Base-by-base conservation (phyloP, 2,113 vertebrate genomes). In the Phyllopteryx taeniolatus region DNA sequence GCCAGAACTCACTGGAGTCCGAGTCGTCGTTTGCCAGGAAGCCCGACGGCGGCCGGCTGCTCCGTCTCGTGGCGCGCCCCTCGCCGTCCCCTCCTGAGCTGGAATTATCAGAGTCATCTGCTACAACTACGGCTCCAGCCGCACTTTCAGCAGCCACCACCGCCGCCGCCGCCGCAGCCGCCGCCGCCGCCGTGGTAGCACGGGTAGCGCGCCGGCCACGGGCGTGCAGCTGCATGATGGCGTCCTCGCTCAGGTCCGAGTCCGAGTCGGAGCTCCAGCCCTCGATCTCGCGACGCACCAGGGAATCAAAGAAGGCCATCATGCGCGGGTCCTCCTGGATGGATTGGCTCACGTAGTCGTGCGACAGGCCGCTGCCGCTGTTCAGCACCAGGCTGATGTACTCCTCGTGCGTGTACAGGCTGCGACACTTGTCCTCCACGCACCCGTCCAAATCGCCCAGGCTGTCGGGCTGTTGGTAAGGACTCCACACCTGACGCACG, bases 271-370 rank as follows among this genome's bases (percentile, higher is more conserved):
- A 98, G 81, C 97, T 99, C 98, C 98, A 99, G 73, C 97, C 98
- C 79, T 98, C 97, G 0, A 99, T 98, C 87, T 99, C 98, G 0
- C 97, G 91, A 2, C 96, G 95, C 60, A 99, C 97, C n/a, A 99
- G 83, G 0, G 98, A 99, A 85, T 99, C 98, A 43, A 99, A 99
- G 78, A 99, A 99, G 15, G 97, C 98, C 98, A 98, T 99, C 97
- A 99, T 99, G 67, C 98, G 92, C 0, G 98, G 97, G 70, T 99
- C 98, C 71, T 99, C 97, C 86, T 98, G 96, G 61, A 98, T 94
- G 0, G 98, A 99, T 78, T 99, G 98, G 89, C 96, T 98, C 83
- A 96, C 95, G 13, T 99, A 99, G 87, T 99, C 97, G 1, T 99
- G 98, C 13, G 97, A 98, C 81, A 99, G 89, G 3, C 97, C 97